These are phyloP conservation scores for Epistrophe grossulariae DNA, from an alignment of 2,888 invertebrate species.

Conservation along the genomic window DNA sequence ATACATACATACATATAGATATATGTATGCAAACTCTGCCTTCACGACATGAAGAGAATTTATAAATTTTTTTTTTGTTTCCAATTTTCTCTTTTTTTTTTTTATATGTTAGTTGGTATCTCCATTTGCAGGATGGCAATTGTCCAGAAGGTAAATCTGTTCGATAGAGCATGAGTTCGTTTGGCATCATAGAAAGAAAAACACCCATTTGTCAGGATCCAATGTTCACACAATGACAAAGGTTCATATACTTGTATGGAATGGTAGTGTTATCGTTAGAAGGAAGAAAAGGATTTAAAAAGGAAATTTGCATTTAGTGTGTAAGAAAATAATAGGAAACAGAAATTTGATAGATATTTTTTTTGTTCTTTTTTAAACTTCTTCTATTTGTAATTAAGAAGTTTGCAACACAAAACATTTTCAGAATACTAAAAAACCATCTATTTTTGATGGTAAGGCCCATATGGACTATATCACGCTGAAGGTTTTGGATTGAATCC, in stretches of 20 bases:
- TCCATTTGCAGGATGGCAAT: constrained; percentile 34
- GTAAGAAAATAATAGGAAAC: constrained; percentile 10
- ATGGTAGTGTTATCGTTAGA: not conserved
- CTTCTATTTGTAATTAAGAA: not conserved
- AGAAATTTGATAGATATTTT: not conserved
- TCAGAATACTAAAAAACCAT: too few species aligned
- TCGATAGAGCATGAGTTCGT: constrained; percentile 35
- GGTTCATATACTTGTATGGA: not conserved
- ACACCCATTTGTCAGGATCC: constrained; percentile 45
- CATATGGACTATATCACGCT: too few species aligned
- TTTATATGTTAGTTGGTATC: not conserved
- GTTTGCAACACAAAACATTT: not conserved
- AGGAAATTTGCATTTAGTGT: constrained; percentile 30
- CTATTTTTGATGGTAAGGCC: too few species aligned
- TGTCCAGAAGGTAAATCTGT: constrained; percentile 53
- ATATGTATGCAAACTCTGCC: constrained; percentile 8
- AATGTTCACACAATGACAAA: constrained; percentile 43
- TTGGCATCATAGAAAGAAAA: constrained; percentile 10
- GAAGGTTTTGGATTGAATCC: too few species aligned
- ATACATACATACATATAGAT: too few species aligned
- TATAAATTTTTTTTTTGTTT: not conserved
- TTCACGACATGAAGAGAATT: not conserved
- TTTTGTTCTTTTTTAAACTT: not conserved
- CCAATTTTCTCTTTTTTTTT: not conserved
- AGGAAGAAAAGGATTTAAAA: not conserved